Conservation (phyloP, 2,888 invertebrate genomes). For the Mesochorus sp. region DNA sequence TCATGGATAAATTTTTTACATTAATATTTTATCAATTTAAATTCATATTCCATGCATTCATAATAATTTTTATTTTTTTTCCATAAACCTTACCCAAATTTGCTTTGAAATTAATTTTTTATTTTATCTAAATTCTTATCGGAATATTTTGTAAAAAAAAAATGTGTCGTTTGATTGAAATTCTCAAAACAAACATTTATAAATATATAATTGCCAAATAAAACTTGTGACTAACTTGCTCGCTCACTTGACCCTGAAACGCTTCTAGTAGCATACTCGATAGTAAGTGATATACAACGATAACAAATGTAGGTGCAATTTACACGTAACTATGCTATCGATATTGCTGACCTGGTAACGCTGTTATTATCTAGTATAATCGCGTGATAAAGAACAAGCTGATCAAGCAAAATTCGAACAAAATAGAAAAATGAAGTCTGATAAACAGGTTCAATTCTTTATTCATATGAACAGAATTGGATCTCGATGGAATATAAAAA, state of each 20-base stretch:
- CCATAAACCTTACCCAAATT: no score
- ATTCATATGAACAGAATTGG: neutral
- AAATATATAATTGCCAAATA: neutral
- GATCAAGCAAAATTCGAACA: slow-evolving; percentile 27
- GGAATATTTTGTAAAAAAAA: no score
- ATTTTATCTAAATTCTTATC: no score
- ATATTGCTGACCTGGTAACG: neutral
- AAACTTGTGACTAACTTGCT: neutral
- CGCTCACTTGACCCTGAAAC: neutral
- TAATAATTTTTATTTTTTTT: no score
- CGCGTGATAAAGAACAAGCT: slow-evolving; percentile 1
- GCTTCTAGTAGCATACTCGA: slow-evolving; percentile 13
- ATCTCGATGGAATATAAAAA: no score
- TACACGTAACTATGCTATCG: neutral
- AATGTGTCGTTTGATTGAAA: no score
- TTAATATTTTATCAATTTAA: no score
- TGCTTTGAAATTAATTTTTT: no score
- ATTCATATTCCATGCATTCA: no score
- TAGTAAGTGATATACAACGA: neutral
- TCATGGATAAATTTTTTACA: no score
- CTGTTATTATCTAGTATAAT: neutral
- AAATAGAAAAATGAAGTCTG: neutral
- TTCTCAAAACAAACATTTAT: no score
- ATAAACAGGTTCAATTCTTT: neutral
- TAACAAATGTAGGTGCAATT: slow-evolving; percentile 13